These are phyloP conservation scores for Agrochola circellaris DNA, from an alignment of 2,888 invertebrate genomes.

Conservation along the genomic window DNA sequence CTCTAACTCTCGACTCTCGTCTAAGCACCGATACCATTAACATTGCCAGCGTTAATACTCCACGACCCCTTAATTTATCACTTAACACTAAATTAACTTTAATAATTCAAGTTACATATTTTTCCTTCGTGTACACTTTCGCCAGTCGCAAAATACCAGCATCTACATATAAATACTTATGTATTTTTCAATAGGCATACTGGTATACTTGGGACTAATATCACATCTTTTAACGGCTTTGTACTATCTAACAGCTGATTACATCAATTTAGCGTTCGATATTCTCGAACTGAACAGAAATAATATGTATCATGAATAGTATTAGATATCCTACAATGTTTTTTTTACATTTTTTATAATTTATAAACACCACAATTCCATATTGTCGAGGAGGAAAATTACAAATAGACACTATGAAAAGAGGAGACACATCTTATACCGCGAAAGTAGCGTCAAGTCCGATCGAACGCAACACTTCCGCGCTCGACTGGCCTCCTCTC, in stretches of 20 bases:
- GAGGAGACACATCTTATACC: conserved; percentile 40
- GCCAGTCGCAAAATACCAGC: conserved; percentile 67
- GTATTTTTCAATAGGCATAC: conserved; percentile 68
- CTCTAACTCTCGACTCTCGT: no score
- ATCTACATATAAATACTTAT: conserved; percentile 64
- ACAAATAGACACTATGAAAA: conserved; percentile 65
- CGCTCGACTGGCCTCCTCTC: conserved; percentile 21
- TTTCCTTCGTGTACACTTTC: conserved; percentile 57
- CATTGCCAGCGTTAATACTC: conserved; percentile 62
- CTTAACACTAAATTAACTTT: conserved; percentile 62
- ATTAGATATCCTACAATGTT: conserved; percentile 68
- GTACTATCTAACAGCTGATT: conserved; percentile 80
- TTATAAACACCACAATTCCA: conserved; percentile 85
- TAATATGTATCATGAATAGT: conserved; percentile 75
- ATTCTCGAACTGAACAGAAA: conserved; percentile 64
- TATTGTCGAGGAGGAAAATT: conserved; percentile 80
- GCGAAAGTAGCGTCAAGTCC: conserved; percentile 8
- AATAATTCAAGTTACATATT: conserved; percentile 78
- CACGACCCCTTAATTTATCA: conserved; percentile 56
- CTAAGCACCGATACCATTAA: conserved; percentile 77
- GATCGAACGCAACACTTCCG: not conserved
- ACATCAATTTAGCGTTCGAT: conserved; percentile 54
- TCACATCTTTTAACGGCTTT: conserved; percentile 78
- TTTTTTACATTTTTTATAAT: conserved; percentile 82
- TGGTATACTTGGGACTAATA: conserved; percentile 71